Base-by-base conservation (phyloP, 2,888 invertebrate species). In the Aproaerema taeniolella region DNA sequence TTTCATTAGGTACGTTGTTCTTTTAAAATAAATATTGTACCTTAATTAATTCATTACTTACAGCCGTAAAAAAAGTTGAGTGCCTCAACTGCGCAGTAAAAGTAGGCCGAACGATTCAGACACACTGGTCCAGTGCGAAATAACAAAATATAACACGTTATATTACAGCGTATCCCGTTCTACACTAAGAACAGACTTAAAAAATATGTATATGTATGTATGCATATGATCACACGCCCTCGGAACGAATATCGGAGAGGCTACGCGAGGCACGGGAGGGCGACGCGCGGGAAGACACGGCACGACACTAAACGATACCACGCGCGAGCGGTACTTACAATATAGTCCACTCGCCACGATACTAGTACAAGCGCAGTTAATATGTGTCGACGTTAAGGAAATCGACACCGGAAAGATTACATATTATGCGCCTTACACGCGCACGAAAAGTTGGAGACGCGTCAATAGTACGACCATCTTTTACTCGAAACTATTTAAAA, bases 81-180 rank as follows among this genome's bases (percentile, higher is more conserved):
- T 17, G 32, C 30, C 20, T 31, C 29, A 41, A 38, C 45, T 38
- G 47, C 43, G 45, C 45, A 44, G 41, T 42, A 42, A 48, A 49
- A 49, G 43, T 51, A 49, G 54, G 53, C 54, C 54, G 48, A 52
- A 47, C 52, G 50, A 47, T 43, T 39, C 43, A 34, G 39, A 10
- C 37, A 33, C 38, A 35, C 16, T 31, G 9, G 37, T 39, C 39
- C 37, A 38, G 41, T 37, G 20, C 20, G 20, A 26, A 26, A n/a
- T 34, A 42, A 46, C 39, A 31, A 43, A 47, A 45, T 33, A 39
- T 40, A 43, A 35, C 30, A 33, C n/a, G n/a, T n/a, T n/a, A 38
- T 46, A 38, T 47, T 41, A 44, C 38, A 36, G 38, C 42, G 38
- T 16, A 26, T 26, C 34, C 43, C 42, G 47, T 43, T 42, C 43